Percentiles rank a stretch among this genome's conserved stretches.
Conservation (phyloP, 2,888 invertebrate species). For the Abrostola tripartita region DNA sequence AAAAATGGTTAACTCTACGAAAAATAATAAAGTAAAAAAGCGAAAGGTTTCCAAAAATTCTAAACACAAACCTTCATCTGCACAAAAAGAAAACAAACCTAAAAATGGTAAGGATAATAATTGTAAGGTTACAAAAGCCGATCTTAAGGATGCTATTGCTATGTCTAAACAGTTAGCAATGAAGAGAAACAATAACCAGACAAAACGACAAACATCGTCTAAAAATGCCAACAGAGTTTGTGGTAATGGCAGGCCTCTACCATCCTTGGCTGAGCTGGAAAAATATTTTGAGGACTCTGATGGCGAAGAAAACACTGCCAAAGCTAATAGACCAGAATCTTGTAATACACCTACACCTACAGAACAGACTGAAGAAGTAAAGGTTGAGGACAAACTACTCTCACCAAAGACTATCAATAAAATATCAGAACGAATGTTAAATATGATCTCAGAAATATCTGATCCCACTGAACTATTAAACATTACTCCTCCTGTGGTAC, state of each 20-base stretch:
- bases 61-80: slow-evolving; percentile 12
- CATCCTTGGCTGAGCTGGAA: slow-evolving; percentile 64
- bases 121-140: slow-evolving; percentile 2
- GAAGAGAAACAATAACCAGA: slow-evolving; percentile 26
- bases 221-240: slow-evolving; percentile 46
- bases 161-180: slow-evolving; percentile 43
- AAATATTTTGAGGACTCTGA: slow-evolving; percentile 64
- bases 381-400: slow-evolving; percentile 4
- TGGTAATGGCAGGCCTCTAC: slow-evolving; percentile 63
- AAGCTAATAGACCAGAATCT: background rate
- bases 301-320: slow-evolving; percentile 36
- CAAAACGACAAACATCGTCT: slow-evolving; percentile 2
- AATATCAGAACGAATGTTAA: slow-evolving; percentile 34
- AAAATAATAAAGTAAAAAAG: slow-evolving; percentile 29
- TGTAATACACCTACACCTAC: slow-evolving; percentile 17
- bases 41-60: slow-evolving; percentile 9
- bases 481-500: slow-evolving; percentile 46
- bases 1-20: slow-evolving; percentile 36
- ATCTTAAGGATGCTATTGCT: slow-evolving; percentile 30
- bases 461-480: slow-evolving; percentile 39
- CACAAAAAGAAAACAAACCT: slow-evolving; percentile 49
- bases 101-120: slow-evolving; percentile 21
- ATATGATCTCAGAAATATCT: slow-evolving; percentile 27
- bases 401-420: slow-evolving; percentile 31
- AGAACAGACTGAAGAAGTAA: background rate